These are phyloP conservation scores for Colletes gigas DNA, from an alignment of 1,140 invertebrate species.

Conservation along the genomic window DNA sequence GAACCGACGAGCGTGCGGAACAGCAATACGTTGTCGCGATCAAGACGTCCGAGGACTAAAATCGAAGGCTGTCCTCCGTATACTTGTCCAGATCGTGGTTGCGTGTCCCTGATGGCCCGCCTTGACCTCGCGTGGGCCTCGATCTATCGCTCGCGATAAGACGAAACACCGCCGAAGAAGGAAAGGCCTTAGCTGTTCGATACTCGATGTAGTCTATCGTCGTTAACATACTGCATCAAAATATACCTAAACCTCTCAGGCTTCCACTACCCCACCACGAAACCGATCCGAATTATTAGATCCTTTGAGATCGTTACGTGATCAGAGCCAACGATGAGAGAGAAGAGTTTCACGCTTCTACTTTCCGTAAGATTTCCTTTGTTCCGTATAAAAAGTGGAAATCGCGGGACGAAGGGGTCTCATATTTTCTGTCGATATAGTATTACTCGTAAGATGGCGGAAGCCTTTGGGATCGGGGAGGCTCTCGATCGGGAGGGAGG, in stretches of 20 bases:
- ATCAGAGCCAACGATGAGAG: too few relatives aligned
- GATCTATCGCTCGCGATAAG: slow-evolving; percentile 63
- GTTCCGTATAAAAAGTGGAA: not conserved
- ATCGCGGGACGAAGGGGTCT: not conserved
- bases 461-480: not conserved
- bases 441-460: not conserved
- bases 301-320: too few relatives aligned
- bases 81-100: slow-evolving; percentile 47
- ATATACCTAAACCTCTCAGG: too few relatives aligned
- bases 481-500: slow-evolving; percentile 2
- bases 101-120: slow-evolving; percentile 65
- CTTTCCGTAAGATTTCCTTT: too few relatives aligned
- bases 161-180: slow-evolving; percentile 30
- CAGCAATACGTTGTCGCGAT: slow-evolving; percentile 61
- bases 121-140: slow-evolving; percentile 67
- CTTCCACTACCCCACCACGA: too few relatives aligned
- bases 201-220: not conserved
- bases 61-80: slow-evolving; percentile 54
- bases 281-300: too few relatives aligned
- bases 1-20: slow-evolving; percentile 39
- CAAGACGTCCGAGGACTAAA: slow-evolving; percentile 54
- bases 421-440: too few relatives aligned
- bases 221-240: too few relatives aligned
- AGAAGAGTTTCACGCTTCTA: too few relatives aligned
- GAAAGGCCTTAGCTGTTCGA: not conserved